Base-by-base conservation (phyloP, 2,797 vertebrate species). In the Gouania willdenowi region DNA sequence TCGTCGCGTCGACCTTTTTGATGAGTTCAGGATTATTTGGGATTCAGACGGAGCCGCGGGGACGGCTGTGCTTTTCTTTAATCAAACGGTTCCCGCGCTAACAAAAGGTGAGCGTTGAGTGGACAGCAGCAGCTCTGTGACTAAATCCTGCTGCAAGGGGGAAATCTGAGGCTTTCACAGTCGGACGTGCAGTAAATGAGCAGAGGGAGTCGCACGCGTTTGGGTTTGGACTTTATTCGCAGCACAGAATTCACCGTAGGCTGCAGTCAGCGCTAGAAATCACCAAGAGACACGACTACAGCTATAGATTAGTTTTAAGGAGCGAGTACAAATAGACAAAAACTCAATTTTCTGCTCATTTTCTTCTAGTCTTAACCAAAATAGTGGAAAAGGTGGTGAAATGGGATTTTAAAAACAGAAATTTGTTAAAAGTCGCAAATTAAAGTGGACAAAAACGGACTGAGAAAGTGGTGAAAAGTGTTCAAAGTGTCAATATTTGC, bases 131-230 rank as follows among this genome's bases (percentile, higher is more conserved):
- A 19, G 6, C 19, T 34, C 37, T 36, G n/a, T 56, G 54, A 53
- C 56, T n/a, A 43, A 57, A 67, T 54, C 55, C 35, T 14, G 40
- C 58, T 43, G 39, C 37, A 43, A 44, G 43, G 24, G 44, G 50
- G n/a, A n/a, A 56, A 55, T 37, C 50, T 31, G 30, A 69, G 53
- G 30, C 36, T 48, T 27, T 59, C 52, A 30, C 51, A 67, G 55
- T 34, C 34, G 41, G 66, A 35, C 30, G 21, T 31, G 28, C 14
- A 48, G 27, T 57, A 68, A n/a, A 63, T 56, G 41, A 68, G 41
- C 44, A 29, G 25, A 34, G 32, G n/a, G 26, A 27, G 26, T 31
- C 9, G 10, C 11, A 42, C 43, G 45, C 56, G 26, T 46, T 68
- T n/a, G n/a, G n/a, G n/a, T 50, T n/a, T n/a, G 14, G n/a, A 16